Conservation (phyloP, 2,888 invertebrate species). For the Lumbricus terrestris region DNA sequence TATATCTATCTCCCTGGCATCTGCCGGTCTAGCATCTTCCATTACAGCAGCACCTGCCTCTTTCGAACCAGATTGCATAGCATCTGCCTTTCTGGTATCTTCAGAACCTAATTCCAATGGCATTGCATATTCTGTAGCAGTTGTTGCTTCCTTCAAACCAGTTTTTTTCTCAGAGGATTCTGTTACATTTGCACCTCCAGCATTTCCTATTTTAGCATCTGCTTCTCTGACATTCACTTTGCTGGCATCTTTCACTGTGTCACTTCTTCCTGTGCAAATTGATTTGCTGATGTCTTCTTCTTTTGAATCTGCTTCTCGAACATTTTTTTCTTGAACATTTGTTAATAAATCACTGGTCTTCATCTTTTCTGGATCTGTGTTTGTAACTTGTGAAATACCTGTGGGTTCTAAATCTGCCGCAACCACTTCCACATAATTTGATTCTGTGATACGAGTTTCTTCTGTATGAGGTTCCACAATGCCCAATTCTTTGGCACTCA, state of each 20-base stretch:
- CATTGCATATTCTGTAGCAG: too few relatives aligned
- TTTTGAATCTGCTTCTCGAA: not conserved
- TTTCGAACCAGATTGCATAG: too few relatives aligned
- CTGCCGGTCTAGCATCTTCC: too few relatives aligned
- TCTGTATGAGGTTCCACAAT: not conserved
- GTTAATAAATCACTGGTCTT: not conserved
- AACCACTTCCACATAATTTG: not conserved
- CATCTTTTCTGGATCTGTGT: not conserved
- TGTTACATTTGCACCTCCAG: conserved; percentile 13
- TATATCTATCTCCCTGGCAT: too few relatives aligned
- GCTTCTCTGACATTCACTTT: not conserved
- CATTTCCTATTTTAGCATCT: not conserved
- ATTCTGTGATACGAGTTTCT: too few relatives aligned
- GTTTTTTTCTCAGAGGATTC: not conserved
- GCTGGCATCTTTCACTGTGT: not conserved
- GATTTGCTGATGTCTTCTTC: conserved; percentile 17
- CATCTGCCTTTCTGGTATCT: too few relatives aligned
- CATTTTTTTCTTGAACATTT: not conserved
- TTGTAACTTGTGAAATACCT: not conserved
- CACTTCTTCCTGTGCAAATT: not conserved
- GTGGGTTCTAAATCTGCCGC: not conserved
- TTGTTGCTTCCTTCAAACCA: too few relatives aligned
- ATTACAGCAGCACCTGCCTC: too few relatives aligned
- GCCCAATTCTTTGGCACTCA: not conserved
- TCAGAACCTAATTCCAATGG: too few relatives aligned